Conservation (phyloP, 2,797 vertebrate genomes). For the Acipenser ruthenus region DNA sequence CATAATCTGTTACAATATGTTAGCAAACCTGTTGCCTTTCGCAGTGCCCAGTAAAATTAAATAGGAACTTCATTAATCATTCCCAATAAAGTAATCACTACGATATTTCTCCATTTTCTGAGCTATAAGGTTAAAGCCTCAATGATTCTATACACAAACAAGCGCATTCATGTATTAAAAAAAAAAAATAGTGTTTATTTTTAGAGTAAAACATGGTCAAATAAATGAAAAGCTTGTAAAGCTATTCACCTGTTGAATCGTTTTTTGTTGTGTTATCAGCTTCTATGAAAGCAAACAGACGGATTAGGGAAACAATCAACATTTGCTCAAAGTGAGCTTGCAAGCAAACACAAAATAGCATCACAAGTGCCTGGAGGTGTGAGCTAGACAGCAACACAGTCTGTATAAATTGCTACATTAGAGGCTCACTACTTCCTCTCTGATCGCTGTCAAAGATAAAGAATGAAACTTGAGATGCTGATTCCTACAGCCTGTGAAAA, state of each 20-base stretch:
- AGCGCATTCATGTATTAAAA: too few relatives aligned
- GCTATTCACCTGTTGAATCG: slow-evolving; percentile 17
- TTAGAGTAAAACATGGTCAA: too few relatives aligned
- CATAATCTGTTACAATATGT: too few relatives aligned
- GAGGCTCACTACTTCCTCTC: slow-evolving; percentile 41
- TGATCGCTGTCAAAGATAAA: slow-evolving; percentile 51
- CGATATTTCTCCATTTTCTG: too few relatives aligned
- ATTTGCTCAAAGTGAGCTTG: slow-evolving; percentile 33
- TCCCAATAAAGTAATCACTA: too few relatives aligned
- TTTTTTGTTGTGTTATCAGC: slow-evolving; percentile 23
- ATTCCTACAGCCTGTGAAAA: background rate
- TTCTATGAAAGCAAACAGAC: slow-evolving; percentile 32
- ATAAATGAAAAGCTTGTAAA: background rate
- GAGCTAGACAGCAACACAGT: slow-evolving; percentile 26
- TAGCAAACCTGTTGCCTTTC: too few relatives aligned
- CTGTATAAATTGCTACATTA: slow-evolving; percentile 30
- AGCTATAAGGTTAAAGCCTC: too few relatives aligned
- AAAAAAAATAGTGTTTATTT: too few relatives aligned
- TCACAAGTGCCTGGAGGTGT: slow-evolving; percentile 39
- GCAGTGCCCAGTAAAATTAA: too few relatives aligned
- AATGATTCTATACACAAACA: too few relatives aligned
- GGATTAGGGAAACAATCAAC: slow-evolving; percentile 30
- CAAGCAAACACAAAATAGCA: slow-evolving; percentile 32
- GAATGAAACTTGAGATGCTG: slow-evolving; percentile 39
- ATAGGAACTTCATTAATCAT: too few relatives aligned